A percentile compares a stretch with the other conserved stretches of the same genome.
These are phyloP conservation scores for Chiridota heheva DNA, from an alignment of 35 echinoderm and acorn worm species.

Conservation along the genomic window DNA sequence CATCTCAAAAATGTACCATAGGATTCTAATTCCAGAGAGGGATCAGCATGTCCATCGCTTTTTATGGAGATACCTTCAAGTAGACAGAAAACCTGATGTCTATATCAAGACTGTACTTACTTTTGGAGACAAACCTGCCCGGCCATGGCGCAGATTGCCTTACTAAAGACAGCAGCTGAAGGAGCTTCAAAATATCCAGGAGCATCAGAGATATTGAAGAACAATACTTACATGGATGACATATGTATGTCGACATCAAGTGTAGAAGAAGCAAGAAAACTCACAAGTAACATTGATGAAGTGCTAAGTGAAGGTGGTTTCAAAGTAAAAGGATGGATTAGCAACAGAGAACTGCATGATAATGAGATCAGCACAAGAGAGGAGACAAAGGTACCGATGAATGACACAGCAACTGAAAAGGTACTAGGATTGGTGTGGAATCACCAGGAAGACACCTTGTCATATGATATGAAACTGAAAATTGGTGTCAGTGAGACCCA, in stretches of 20 bases:
- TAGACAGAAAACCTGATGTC: constrained; percentile 37
- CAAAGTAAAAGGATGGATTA: constrained; percentile 18
- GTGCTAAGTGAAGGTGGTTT: constrained; percentile 28
- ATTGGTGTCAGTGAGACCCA: neutral
- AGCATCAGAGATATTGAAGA: constrained; percentile 19
- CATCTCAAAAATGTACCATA: constrained; percentile 81
- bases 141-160: constrained; percentile 63
- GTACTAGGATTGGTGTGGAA: constrained; percentile 58
- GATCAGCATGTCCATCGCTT: constrained; percentile 83
- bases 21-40: constrained; percentile 52
- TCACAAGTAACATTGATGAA: constrained; percentile 6
- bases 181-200: constrained; percentile 15
- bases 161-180: constrained; percentile 56
- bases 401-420: constrained; percentile 27
- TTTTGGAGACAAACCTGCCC: constrained; percentile 76
- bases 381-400: neutral
- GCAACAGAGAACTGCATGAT: neutral
- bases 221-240: constrained; percentile 83
- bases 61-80: constrained; percentile 61
- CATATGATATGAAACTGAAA: constrained; percentile 48
- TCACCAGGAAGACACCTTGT: constrained; percentile 31
- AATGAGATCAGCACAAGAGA: neutral
- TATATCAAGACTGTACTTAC: constrained; percentile 68
- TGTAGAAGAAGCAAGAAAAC: constrained; percentile 5
- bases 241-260: constrained; percentile 56